phyloP scores from a whole-genome alignment of 2,113 vertebrate species.

The Ivindomyrus marchei region DNA sequence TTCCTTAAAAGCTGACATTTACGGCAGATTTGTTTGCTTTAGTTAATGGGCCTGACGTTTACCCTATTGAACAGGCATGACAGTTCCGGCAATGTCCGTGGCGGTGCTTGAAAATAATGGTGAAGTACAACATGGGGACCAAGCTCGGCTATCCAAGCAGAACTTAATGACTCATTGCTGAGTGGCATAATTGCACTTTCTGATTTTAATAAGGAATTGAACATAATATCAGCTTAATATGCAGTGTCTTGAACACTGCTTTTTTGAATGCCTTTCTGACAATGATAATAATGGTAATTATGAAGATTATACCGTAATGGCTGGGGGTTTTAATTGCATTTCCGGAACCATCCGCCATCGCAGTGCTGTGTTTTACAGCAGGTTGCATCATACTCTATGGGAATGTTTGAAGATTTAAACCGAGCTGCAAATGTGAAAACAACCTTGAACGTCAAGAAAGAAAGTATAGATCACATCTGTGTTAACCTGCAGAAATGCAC shows the following conservation, averaged over 20 bases:
- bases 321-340: slow-evolving; percentile 52
- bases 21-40: slow-evolving; percentile 56
- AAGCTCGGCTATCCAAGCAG: slow-evolving; percentile 28
- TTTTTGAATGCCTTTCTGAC: slow-evolving; percentile 58
- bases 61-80: slow-evolving; percentile 54
- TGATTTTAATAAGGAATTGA: slow-evolving; percentile 64
- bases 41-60: slow-evolving; percentile 48
- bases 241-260: slow-evolving; percentile 50
- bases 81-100: slow-evolving; percentile 38
- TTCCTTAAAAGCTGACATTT: slow-evolving; percentile 53
- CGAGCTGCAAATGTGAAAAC: slow-evolving; percentile 28
- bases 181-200: slow-evolving; percentile 64
- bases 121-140: background rate
- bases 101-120: slow-evolving; percentile 11
- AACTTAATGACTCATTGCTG: slow-evolving; percentile 57
- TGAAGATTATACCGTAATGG: slow-evolving; percentile 66
- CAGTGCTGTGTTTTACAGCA: slow-evolving; percentile 54
- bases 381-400: slow-evolving; percentile 57
- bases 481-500: background rate
- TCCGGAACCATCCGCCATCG: slow-evolving; percentile 41
- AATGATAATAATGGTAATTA: slow-evolving; percentile 66
- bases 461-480: background rate
- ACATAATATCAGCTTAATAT: slow-evolving; percentile 60
- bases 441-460: slow-evolving; percentile 8
- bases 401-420: slow-evolving; percentile 52